These are phyloP conservation scores for Agonum fuliginosum DNA, from an alignment of 2,888 invertebrate genomes.

Conservation along the genomic window DNA sequence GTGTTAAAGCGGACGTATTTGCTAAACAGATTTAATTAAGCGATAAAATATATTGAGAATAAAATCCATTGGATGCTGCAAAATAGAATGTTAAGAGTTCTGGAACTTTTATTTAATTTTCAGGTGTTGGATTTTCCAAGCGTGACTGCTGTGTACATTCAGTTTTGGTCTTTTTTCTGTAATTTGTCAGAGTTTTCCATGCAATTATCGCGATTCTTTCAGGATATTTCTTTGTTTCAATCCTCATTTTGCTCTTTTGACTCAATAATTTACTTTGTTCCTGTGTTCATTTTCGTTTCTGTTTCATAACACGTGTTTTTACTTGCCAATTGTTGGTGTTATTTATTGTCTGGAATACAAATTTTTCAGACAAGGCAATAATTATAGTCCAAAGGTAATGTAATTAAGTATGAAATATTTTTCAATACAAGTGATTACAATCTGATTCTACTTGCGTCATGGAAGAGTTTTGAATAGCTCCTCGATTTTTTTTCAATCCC, in stretches of 20 bases:
- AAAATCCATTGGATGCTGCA: no score
- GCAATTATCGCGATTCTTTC: slow-evolving; percentile 22
- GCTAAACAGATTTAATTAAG: no score
- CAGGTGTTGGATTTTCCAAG: background rate
- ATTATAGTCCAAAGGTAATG: no score
- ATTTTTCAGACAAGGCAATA: no score
- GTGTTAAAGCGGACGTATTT: no score
- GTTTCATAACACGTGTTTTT: background rate
- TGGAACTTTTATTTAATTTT: background rate
- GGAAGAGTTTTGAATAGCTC: no score
- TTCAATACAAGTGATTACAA: no score
- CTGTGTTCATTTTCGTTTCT: background rate
- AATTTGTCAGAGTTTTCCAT: slow-evolving; percentile 21
- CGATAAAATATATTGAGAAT: no score
- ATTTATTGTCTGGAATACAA: background rate
- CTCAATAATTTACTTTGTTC: slow-evolving; percentile 1
- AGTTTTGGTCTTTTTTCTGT: background rate
- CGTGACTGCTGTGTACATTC: background rate
- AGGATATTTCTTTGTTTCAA: slow-evolving; percentile 3
- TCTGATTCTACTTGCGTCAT: no score
- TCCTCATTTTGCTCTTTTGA: background rate
- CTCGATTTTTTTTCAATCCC: no score
- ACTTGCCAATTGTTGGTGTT: background rate
- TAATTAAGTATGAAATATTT: no score
- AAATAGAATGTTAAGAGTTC: background rate